Percentiles rank a stretch among this genome's conserved stretches.
phyloP scores from a whole-genome alignment of 2,888 invertebrate species.

The Lutraria lutraria region DNA sequence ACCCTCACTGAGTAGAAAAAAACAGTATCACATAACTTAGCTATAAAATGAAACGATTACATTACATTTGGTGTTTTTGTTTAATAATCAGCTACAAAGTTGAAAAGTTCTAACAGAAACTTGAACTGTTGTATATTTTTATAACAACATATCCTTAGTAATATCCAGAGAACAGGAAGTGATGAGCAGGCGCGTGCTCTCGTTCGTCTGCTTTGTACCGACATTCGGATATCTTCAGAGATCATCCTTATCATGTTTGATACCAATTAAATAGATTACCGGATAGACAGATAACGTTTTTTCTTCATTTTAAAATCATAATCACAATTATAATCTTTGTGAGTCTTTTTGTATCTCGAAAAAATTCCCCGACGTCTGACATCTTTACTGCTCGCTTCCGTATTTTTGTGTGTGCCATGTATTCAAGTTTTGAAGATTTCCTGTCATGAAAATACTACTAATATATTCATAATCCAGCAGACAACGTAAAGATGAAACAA shows the following conservation, averaged over 20 bases:
- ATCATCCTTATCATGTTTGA: constrained; percentile 6
- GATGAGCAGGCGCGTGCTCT: neutral
- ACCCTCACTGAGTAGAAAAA: too few relatives aligned
- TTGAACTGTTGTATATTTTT: constrained; percentile 2
- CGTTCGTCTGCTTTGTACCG: neutral
- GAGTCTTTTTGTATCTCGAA: neutral
- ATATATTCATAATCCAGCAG: neutral
- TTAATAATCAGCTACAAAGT: neutral
- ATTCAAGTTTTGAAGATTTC: neutral
- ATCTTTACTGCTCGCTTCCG: neutral
- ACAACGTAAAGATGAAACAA: neutral
- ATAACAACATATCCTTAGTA: neutral
- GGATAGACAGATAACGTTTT: neutral
- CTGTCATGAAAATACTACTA: neutral
- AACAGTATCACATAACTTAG: too few relatives aligned
- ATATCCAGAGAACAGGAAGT: neutral
- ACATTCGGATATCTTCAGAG: constrained; percentile 19
- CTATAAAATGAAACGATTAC: neutral
- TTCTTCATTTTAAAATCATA: neutral
- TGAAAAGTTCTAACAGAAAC: neutral
- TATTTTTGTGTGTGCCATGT: neutral
- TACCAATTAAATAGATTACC: constrained; percentile 20
- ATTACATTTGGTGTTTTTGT: neutral
- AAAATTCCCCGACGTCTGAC: neutral
- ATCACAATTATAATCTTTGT: neutral